These are phyloP conservation scores for Glandiceps talaboti DNA, from an alignment of 53 echinoderm and acorn worm genomes.

Conservation along the genomic window DNA sequence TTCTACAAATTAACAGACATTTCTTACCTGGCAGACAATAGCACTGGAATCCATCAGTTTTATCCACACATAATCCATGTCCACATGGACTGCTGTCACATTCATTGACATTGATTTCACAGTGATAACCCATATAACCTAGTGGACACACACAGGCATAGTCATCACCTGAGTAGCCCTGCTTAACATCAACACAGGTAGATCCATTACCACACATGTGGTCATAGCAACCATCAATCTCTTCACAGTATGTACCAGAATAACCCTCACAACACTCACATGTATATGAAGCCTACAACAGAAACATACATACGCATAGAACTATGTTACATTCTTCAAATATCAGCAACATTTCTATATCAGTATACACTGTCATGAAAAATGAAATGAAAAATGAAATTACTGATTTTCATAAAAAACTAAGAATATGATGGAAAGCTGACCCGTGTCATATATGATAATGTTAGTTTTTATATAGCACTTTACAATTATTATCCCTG, in stretches of 20 bases:
- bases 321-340: no score
- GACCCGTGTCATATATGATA: no score
- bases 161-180: conserved; percentile 59
- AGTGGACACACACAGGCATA: conserved; percentile 78
- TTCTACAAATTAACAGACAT: no score
- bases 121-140: conserved; percentile 65
- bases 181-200: conserved; percentile 58
- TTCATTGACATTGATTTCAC: conserved; percentile 79
- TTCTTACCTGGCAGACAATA: conserved; percentile 87
- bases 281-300: conserved; percentile 35
- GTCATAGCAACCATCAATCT: conserved; percentile 56
- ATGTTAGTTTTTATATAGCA: no score
- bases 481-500: no score
- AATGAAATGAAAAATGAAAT: no score
- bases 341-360: no score
- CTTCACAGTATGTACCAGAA: conserved; percentile 61
- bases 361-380: no score
- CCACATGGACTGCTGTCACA: conserved; percentile 76
- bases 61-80: conserved; percentile 71
- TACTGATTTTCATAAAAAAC: no score
- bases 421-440: no score
- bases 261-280: conserved; percentile 69
- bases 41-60: conserved; percentile 77
- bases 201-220: conserved; percentile 58
- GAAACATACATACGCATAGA: no score